Conservation (phyloP, 2,113 vertebrate genomes). For the Podocnemis expansa region DNA sequence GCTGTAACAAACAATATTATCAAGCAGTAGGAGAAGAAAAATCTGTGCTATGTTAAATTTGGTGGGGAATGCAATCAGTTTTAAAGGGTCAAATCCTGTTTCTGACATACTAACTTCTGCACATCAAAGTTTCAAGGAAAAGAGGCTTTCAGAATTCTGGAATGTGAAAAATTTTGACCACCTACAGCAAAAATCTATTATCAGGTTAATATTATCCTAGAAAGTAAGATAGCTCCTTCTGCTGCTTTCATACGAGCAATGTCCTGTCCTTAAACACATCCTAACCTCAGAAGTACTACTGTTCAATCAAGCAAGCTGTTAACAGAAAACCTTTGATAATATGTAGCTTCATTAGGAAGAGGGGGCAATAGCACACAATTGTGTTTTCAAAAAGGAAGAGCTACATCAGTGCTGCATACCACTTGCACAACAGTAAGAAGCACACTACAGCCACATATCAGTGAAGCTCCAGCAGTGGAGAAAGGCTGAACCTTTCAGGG, state of each 20-base stretch:
- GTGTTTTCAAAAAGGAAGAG: neutral
- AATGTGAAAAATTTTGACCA: neutral
- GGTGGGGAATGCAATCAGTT: accelerated
- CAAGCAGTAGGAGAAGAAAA: neutral
- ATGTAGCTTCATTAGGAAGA: neutral
- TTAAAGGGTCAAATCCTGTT: too few species aligned
- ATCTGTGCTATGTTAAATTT: neutral
- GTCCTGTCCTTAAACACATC: neutral
- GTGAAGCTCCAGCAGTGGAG: neutral
- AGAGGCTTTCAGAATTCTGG: neutral
- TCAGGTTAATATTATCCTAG: neutral
- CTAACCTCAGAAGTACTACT: neutral
- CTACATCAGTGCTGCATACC: neutral
- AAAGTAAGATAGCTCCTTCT: neutral
- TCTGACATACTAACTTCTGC: too few species aligned
- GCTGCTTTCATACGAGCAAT: neutral
- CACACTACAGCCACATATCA: neutral
- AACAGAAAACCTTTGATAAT: neutral
- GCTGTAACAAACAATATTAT: neutral
- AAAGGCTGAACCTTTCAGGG: neutral
- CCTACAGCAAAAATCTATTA: neutral
- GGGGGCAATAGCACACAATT: neutral
- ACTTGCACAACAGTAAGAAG: neutral
- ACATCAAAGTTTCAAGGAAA: neutral
- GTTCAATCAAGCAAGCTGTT: neutral